Base-by-base conservation (phyloP, 2,113 vertebrate species). In the Gallinago undulata region DNA sequence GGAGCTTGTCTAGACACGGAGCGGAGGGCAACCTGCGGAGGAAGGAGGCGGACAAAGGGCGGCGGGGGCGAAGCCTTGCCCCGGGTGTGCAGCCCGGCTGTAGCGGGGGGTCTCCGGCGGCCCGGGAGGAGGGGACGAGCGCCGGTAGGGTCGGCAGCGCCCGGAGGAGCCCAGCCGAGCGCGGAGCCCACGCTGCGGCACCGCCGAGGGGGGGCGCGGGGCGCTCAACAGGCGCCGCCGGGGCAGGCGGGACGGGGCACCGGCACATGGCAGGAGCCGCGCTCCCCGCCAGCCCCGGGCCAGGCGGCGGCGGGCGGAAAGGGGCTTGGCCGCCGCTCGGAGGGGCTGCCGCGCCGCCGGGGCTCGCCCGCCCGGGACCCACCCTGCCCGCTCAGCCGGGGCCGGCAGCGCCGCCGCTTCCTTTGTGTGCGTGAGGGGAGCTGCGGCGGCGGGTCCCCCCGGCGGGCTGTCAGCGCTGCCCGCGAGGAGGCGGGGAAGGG, bases 351-450 rank as follows among this genome's bases (percentile, higher is more conserved):
- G n/a, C 33, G 64, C 82, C 41, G 39, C 85, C 45, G 37, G 35
- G 64, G 78, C 70, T 80, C 53, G n/a, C n/a, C 17, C 24, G 55
- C 76, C 39, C 67, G 14, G 41, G 78, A 93, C 91, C 94, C 96
- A 88, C 91, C 93, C 96, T 90, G 90, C 93, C 87, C 95, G 84
- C n/a, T 80, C 30, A 7, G 94, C 90, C 37, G 91, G 87, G 24
- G 78, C 91, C 55, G 25, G n/a, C 74, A 93, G 94, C 87, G 92
- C 94, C 90, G 84, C 95, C 87, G 90, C 84, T 87, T 96, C 87
- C 95, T 98, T 98, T 97, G 97, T 98, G 98, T 98, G 97, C 94
- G 97, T 48, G 80, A 93, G 92, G 79, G 91, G 82, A 89, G 91
- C 89, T 67, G 90, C 69, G 87, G 94, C 95, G 96, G 81, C 90